Evolutionary conservation across 2,797 vertebrate species (phyloP).

Genomic region (Sebastolobus alascanus): DNA sequence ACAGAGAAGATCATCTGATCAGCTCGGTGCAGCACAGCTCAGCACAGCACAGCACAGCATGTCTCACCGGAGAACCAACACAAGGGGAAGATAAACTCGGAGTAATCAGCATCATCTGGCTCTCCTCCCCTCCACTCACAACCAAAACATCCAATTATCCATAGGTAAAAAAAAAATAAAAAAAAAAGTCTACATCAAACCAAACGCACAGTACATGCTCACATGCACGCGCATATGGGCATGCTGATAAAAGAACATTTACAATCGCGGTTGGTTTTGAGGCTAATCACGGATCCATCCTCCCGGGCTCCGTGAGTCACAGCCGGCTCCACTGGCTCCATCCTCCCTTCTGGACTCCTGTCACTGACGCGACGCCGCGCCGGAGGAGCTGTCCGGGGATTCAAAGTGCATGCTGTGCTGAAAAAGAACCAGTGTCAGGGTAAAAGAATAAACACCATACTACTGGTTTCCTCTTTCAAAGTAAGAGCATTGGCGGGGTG

Average conservation of each 20-base stretch:
- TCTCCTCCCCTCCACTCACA: background rate
- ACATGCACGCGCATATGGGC: conserved; percentile 19
- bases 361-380: background rate
- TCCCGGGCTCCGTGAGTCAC: background rate
- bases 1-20: conserved; percentile 17
- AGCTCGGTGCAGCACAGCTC: conserved; percentile 6
- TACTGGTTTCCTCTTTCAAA: conserved; percentile 38
- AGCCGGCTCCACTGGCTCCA: background rate
- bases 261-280: background rate
- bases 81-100: background rate
- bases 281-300: background rate
- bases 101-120: conserved; percentile 46
- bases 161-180: background rate
- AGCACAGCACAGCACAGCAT: background rate
- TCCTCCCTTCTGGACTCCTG: background rate
- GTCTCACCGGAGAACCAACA: conserved; percentile 22
- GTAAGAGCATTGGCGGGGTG: conserved; percentile 1
- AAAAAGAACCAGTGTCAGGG: conserved; percentile 9
- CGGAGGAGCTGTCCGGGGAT: conserved; percentile 32
- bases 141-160: background rate
- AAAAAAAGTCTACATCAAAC: background rate
- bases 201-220: conserved; percentile 1
- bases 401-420: conserved; percentile 46
- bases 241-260: background rate
- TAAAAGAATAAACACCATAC: background rate